Evolutionary conservation across 2,113 vertebrate genomes (phyloP), one percentile per base, ranked within the genome.

Genomic region (Anthoscopus minutus): DNA sequence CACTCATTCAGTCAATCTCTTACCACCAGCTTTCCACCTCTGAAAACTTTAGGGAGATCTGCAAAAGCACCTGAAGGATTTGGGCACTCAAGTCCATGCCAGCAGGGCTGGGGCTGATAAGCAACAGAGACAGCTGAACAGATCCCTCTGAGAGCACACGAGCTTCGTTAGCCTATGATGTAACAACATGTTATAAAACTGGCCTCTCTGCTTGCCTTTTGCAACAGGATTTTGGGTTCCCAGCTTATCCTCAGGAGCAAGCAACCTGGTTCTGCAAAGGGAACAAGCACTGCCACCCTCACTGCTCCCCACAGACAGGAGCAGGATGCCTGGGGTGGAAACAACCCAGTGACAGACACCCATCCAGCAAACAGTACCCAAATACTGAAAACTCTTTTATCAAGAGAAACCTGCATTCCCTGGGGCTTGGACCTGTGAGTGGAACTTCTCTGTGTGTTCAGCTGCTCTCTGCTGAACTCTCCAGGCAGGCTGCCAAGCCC

Each of bases 331-430:
- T 45, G 57, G 44, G 37, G 11, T 23, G 40, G 38, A 13, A 31
- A 23, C 14, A 33, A 44, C 12, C 53, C 28, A 11, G 38, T 2
- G 35, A 16, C 30, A 56, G 61, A 27, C 28, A 28, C 25, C 42
- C 73, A 61, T 12, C 42, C 47, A 0, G 51, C 40, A 58, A 54
- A 25, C 12, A 21, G 25, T 0, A 6, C 25, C 28, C 38, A 9
- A 45, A 38, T 0, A 13, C 20, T 13, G 24, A 23, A 14, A 38
- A 24, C 12, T 5, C 25, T 6, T 40, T 24, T 1, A 23, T 1
- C 28, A 20, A 35, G 42, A 37, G 15, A 35, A 37, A 23, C 11
- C 28, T 8, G 42, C 33, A 53, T 9, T 50, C 50, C 48, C 10
- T 4, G 2, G 27, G 42, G n/a, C 22, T 9, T 8, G 10, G 21